Evolutionary conservation across 1,140 invertebrate genomes (phyloP).

Genomic region (Delia radicum): DNA sequence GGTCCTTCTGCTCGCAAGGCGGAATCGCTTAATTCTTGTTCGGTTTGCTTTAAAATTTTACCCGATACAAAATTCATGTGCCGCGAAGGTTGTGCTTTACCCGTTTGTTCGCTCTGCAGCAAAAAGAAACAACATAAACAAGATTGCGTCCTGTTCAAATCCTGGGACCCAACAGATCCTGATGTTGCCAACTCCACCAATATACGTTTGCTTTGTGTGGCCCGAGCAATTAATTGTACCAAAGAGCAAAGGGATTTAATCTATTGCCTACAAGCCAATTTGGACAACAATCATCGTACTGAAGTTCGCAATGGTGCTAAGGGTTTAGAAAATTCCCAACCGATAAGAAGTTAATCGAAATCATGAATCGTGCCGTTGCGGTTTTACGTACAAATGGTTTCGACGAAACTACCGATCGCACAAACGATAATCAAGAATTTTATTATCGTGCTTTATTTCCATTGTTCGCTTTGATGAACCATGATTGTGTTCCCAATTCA

Average conservation of each 20-base stretch:
- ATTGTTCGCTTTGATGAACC: constrained; percentile 71
- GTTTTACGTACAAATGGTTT: constrained; percentile 74
- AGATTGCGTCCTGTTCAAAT: constrained; percentile 63
- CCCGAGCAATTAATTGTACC: constrained; percentile 62
- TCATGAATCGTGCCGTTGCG: constrained; percentile 59
- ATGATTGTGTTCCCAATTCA: constrained; percentile 75
- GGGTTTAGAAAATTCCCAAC: constrained; percentile 60
- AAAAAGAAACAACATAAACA: constrained; percentile 59
- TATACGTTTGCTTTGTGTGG: constrained; percentile 60
- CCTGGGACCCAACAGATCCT: constrained; percentile 59
- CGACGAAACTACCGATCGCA: constrained; percentile 61
- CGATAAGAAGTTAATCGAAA: constrained; percentile 54
- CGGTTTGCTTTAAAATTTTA: constrained; percentile 42
- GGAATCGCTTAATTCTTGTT: constrained; percentile 47
- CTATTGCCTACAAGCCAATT: constrained; percentile 60
- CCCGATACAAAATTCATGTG: constrained; percentile 57
- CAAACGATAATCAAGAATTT: constrained; percentile 58
- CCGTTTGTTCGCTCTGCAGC: constrained; percentile 61
- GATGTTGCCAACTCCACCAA: constrained; percentile 61
- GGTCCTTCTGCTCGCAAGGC: constrained; percentile 59
- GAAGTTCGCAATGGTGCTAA: constrained; percentile 65
- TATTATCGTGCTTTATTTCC: constrained; percentile 73
- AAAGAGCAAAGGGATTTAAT: constrained; percentile 62
- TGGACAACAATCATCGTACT: constrained; percentile 59
- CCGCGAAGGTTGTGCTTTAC: constrained; percentile 56